Conservation (phyloP, 2,797 vertebrate species). For the Darevskia nairensis region DNA sequence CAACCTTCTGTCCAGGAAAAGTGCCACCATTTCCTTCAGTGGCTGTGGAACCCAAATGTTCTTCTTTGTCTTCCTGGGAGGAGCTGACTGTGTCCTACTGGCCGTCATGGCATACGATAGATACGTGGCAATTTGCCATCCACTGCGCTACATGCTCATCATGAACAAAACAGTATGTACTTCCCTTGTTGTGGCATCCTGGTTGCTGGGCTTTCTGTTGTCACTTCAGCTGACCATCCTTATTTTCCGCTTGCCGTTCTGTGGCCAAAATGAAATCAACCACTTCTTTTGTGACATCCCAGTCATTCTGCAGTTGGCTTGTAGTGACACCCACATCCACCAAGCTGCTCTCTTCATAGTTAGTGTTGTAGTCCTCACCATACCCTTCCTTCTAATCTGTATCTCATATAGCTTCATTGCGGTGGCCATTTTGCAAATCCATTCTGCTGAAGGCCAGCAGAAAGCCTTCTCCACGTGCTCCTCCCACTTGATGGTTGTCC, state of each 20-base stretch:
- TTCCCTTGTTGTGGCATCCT: constrained; percentile 28
- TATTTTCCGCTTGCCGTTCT: constrained; percentile 62
- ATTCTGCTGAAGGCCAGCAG: background rate
- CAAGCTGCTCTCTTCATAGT: constrained; percentile 34
- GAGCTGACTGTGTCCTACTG: constrained; percentile 52
- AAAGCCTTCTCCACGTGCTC: constrained; percentile 37
- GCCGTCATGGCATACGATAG: constrained; percentile 55
- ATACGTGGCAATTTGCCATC: constrained; percentile 54
- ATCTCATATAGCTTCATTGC: constrained; percentile 50
- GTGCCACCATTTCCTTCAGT: constrained; percentile 40
- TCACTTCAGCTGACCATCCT: constrained; percentile 41
- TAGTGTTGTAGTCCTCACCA: constrained; percentile 50
- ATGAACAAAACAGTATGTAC: constrained; percentile 55
- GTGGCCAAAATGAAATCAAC: constrained; percentile 49
- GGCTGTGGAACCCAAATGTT: constrained; percentile 65
- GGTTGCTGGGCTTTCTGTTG: constrained; percentile 4
- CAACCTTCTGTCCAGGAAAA: constrained; percentile 59
- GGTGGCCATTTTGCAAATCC: constrained; percentile 24
- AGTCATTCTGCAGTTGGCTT: constrained; percentile 51
- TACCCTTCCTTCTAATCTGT: constrained; percentile 46
- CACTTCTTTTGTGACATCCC: constrained; percentile 66
- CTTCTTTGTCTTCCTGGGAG: constrained; percentile 68
- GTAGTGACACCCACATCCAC: constrained; percentile 38
- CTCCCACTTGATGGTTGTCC: constrained; percentile 31
- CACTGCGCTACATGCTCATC: constrained; percentile 44